Conservation (phyloP, 2,113 vertebrate genomes). For the Sapayoa aenigma region DNA sequence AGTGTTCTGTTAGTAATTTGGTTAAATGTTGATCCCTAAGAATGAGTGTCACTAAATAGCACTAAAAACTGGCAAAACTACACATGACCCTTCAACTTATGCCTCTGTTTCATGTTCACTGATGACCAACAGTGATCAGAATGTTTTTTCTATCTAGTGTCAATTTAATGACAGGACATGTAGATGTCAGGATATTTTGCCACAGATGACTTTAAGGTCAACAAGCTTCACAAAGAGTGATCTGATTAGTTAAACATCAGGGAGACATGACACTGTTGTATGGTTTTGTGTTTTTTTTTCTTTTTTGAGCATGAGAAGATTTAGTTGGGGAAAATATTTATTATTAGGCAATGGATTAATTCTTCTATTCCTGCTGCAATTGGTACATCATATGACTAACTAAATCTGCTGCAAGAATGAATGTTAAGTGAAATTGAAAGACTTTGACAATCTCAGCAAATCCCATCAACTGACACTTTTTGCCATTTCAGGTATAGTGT, state of each 20-base stretch:
- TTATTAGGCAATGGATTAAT: neutral
- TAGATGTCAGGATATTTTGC: neutral
- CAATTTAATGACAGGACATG: neutral
- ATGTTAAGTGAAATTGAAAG: neutral
- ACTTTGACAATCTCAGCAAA: neutral
- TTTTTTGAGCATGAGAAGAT: neutral
- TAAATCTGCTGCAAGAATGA: neutral
- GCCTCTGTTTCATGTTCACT: neutral
- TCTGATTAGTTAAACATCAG: neutral
- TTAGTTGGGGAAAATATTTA: neutral
- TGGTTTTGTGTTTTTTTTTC: neutral
- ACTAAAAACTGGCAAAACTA: neutral
- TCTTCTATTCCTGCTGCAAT: neutral
- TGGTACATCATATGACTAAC: neutral
- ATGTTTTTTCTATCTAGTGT: neutral
- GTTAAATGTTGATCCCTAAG: neutral
- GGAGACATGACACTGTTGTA: neutral
- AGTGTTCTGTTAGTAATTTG: neutral
- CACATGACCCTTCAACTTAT: neutral
- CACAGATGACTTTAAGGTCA: neutral
- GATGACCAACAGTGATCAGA: neutral
- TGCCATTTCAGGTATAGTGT: neutral
- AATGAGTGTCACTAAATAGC: neutral
- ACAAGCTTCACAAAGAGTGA: neutral
- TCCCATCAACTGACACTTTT: neutral